Conservation (phyloP, 1,140 invertebrate genomes). For the Dolichoris vasculosae region DNA sequence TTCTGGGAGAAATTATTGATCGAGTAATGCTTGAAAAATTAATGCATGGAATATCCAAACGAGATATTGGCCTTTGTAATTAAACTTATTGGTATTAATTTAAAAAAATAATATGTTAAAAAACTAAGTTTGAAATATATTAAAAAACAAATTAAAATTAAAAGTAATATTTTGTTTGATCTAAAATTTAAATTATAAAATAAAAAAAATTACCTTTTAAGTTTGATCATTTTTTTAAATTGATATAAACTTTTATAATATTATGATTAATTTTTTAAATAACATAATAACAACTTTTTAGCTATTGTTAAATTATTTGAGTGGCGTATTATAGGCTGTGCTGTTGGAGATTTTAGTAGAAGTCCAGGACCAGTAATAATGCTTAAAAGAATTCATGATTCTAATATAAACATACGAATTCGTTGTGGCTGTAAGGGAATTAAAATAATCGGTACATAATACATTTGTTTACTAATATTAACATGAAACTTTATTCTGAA, state of each 20-base stretch:
- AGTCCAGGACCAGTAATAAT: constrained; percentile 51
- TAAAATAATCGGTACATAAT: constrained; percentile 55
- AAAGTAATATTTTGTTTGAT: no score
- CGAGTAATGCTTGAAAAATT: constrained; percentile 76
- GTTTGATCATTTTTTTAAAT: no score
- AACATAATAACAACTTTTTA: constrained; percentile 55
- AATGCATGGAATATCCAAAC: constrained; percentile 70
- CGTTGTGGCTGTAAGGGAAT: constrained; percentile 62
- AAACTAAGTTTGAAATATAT: no score
- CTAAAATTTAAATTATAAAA: no score
- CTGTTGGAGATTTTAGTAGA: constrained; percentile 75
- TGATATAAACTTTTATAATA: no score
- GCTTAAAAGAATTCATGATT: constrained; percentile 14
- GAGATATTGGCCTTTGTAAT: constrained; percentile 73
- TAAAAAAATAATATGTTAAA: neutral
- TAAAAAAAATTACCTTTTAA: no score
- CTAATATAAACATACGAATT: constrained; percentile 42
- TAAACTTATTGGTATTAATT: neutral
- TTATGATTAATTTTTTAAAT: neutral
- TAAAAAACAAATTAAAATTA: no score
- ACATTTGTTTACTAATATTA: neutral
- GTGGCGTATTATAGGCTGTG: constrained; percentile 77
- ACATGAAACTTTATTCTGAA: neutral
- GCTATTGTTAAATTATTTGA: constrained; percentile 77
- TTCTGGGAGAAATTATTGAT: constrained; percentile 77